These are phyloP conservation scores for Oscheius sp. DNA, from an alignment of 2,888 invertebrate genomes.

Conservation along the genomic window DNA sequence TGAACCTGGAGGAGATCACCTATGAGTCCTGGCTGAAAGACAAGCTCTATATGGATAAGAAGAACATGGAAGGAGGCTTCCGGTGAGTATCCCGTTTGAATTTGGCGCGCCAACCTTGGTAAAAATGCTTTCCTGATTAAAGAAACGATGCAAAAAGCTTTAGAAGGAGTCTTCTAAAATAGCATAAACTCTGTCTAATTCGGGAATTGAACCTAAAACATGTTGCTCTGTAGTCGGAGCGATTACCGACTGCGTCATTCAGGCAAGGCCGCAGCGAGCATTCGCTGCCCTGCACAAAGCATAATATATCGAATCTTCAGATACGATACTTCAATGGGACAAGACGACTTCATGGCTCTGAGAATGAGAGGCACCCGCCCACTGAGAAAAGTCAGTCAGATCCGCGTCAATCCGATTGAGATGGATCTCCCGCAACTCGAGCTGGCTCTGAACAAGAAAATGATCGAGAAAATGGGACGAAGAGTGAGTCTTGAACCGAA, in stretches of 20 bases:
- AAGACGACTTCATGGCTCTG: constrained; percentile 5
- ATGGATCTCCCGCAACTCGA: constrained; percentile 68
- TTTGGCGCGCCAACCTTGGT: no score
- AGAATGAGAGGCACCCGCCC: constrained; percentile 21
- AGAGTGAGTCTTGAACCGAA: constrained; percentile 39
- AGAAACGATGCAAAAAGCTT: no score
- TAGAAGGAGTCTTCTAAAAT: no score
- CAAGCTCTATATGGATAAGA: constrained; percentile 53
- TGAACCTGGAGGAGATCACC: constrained; percentile 69
- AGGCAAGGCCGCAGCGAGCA: no score
- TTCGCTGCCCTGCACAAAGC: not conserved
- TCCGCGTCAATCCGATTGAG: constrained; percentile 69
- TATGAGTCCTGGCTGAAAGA: constrained; percentile 66
- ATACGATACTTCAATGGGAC: constrained; percentile 9
- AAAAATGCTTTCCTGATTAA: no score
- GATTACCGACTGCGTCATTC: no score
- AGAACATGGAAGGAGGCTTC: constrained; percentile 59
- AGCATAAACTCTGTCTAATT: no score
- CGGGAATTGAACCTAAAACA: no score
- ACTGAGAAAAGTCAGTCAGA: constrained; percentile 53
- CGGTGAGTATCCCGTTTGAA: constrained; percentile 12
- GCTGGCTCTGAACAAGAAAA: constrained; percentile 65
- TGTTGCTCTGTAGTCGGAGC: no score
- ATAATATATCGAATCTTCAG: not conserved
- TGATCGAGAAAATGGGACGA: constrained; percentile 72